Evolutionary conservation across 2,797 vertebrate genomes (phyloP).

Genomic region (Ispidina lecontei): DNA sequence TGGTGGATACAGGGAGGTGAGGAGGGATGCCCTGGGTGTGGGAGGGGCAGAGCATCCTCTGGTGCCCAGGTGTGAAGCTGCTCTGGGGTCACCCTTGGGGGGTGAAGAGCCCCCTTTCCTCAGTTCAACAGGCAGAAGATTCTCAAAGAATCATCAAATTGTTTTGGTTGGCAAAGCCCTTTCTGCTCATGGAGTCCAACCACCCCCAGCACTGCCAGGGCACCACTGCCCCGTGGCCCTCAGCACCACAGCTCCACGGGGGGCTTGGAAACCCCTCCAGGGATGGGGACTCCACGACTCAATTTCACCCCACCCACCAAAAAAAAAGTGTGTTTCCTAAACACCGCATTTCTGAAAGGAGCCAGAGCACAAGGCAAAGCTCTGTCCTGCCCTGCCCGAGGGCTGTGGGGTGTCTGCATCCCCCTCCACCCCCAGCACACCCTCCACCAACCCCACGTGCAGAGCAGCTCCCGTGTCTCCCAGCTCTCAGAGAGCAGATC

Average conservation of each 20-base stretch:
- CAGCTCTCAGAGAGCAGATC: not conserved
- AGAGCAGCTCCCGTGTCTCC: fast-evolving
- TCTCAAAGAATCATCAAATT: not conserved
- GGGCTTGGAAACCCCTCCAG: not conserved
- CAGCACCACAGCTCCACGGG: not conserved
- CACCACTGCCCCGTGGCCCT: not conserved
- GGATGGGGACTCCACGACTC: not conserved
- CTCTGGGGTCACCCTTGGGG: not conserved
- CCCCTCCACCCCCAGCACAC: not conserved
- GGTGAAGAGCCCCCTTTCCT: not conserved
- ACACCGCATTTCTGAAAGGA: not conserved
- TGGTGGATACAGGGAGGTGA: not conserved
- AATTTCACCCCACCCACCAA: not conserved
- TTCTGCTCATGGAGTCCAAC: not conserved
- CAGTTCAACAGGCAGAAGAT: not conserved
- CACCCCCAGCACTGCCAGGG: not conserved
- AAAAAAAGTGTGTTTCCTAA: fast-evolving
- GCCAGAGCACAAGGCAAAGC: not conserved
- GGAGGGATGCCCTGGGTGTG: not conserved
- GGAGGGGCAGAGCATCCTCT: not conserved
- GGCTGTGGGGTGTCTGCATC: not conserved
- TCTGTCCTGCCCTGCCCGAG: not conserved
- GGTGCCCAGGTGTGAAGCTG: fast-evolving
- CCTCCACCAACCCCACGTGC: fast-evolving
- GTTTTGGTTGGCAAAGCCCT: not conserved